Base-by-base conservation (phyloP, 2,113 vertebrate species). In the Ophiodon elongatus region DNA sequence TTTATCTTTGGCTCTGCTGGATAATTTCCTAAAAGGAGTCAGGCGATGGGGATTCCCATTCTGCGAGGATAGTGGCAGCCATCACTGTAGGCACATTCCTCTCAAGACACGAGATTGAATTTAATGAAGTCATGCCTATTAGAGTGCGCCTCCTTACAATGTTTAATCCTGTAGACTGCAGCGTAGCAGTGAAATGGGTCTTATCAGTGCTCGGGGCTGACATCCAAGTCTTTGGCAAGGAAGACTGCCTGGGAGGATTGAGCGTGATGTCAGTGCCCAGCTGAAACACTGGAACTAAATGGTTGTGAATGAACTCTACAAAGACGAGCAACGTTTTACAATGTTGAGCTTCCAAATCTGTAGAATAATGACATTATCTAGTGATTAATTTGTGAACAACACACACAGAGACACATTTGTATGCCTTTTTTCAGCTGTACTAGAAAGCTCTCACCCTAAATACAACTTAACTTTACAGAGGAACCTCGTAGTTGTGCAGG, bases 61-160 rank as follows among this genome's bases (percentile, higher is more conserved):
- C 56, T 72, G 73, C 1, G 54, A 60, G 52, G 72, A 87, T 84
- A 80, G 85, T 63, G 37, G 65, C 57, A 81, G 77, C 62, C 80
- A 77, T 86, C 79, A 67, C 80, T 82, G 41, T 25, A 41, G 79
- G 87, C 79, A 76, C 78, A 79, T 76, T 90, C 66, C 81, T 85
- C 86, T 83, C 59, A 41, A 68, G 76, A 89, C 83, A 74, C 35
- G 73, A 84, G 88, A 90, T 75, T 87, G 73, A 76, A 88, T 94
- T 89, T 89, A 93, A 94, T 92, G 88, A 91, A 87, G 92, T 93
- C 90, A 93, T 43, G 90, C 85, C 73, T 85, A 70, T 94, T 90
- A 93, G 59, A 71, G 56, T 5, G 54, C 52, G 59, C 89, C 88
- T 77, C 76, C 85, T 83, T 39, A 87, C 86, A 73, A 76, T 84